Percentiles rank a stretch among this genome's conserved stretches.
phyloP scores from a whole-genome alignment of 2,888 invertebrate species.

The Chironomus tentans region DNA sequence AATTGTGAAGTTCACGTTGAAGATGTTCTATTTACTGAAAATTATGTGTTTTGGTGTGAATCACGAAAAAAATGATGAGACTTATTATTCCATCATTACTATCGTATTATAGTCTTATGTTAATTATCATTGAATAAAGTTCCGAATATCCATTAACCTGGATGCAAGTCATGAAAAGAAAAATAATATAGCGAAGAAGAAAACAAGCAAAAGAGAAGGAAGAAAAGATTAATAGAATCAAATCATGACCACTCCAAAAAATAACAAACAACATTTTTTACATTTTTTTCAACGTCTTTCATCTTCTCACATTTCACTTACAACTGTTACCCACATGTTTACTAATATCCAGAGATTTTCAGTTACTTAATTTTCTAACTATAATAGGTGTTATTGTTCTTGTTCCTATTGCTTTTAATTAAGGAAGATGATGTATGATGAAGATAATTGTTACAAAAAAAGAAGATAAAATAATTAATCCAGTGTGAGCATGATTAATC shows the following conservation, averaged over 20 bases:
- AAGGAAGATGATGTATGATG: too few relatives aligned
- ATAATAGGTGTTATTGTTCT: too few relatives aligned
- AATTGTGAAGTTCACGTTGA: not conserved
- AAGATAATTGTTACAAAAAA: too few relatives aligned
- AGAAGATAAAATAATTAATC: too few relatives aligned
- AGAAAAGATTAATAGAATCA: not conserved
- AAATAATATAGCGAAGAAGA: not conserved
- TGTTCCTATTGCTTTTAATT: too few relatives aligned
- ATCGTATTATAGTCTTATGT: slow-evolving; percentile 17
- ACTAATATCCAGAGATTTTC: too few relatives aligned
- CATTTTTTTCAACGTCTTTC: not conserved
- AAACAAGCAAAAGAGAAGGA: not conserved
- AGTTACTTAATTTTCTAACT: too few relatives aligned
- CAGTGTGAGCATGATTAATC: too few relatives aligned
- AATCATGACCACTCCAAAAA: not conserved
- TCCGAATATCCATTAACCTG: slow-evolving; percentile 19
- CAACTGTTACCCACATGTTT: too few relatives aligned
- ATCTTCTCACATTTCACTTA: too few relatives aligned
- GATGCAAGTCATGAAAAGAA: not conserved
- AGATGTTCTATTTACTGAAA: not conserved
- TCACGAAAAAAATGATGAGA: not conserved
- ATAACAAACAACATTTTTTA: not conserved
- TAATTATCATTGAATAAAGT: slow-evolving; percentile 19
- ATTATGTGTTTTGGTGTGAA: not conserved
- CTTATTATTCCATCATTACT: slow-evolving; percentile 1